A percentile compares a stretch with the other conserved stretches of the same genome.
Conservation (phyloP, 2,888 invertebrate genomes). For the Deilephila porcellus region DNA sequence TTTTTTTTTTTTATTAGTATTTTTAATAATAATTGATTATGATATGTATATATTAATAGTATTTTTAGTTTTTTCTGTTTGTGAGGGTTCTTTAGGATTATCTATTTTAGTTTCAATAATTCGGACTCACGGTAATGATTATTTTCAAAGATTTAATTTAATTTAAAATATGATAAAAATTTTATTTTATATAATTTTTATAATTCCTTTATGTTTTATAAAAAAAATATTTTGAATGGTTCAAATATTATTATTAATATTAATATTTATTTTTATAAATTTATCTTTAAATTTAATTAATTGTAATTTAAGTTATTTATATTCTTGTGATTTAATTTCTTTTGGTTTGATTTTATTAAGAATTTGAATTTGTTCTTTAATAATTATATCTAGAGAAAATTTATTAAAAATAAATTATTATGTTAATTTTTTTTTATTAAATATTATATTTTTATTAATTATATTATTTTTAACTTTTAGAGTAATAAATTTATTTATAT, state of each 20-base stretch:
- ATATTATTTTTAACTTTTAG: constrained; percentile 85
- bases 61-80: constrained; percentile 86
- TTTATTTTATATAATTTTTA: constrained; percentile 76
- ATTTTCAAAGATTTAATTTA: constrained; percentile 84
- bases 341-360: constrained; percentile 84
- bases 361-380: constrained; percentile 86
- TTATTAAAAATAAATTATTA: constrained; percentile 73
- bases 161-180: constrained; percentile 85
- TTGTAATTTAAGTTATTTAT: constrained; percentile 71
- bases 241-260: constrained; percentile 78
- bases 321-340: constrained; percentile 81
- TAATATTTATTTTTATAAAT: constrained; percentile 79
- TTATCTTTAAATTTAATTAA: constrained; percentile 61
- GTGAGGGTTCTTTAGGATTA: constrained; percentile 87
- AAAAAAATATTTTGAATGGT: constrained; percentile 82
- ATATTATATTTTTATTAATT: constrained; percentile 81
- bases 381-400: constrained; percentile 84
- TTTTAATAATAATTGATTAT: constrained; percentile 73
- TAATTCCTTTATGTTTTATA: constrained; percentile 81
- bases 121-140: constrained; percentile 87
- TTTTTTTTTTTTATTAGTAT: constrained; percentile 80
- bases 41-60: constrained; percentile 84
- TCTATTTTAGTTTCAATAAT: constrained; percentile 86
- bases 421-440: constrained; percentile 80
- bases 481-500: constrained; percentile 84